A percentile compares a stretch with the other conserved stretches of the same genome.
These are phyloP conservation scores for Trematomus loennbergii DNA, from an alignment of 2,113 vertebrate genomes.

Conservation along the genomic window DNA sequence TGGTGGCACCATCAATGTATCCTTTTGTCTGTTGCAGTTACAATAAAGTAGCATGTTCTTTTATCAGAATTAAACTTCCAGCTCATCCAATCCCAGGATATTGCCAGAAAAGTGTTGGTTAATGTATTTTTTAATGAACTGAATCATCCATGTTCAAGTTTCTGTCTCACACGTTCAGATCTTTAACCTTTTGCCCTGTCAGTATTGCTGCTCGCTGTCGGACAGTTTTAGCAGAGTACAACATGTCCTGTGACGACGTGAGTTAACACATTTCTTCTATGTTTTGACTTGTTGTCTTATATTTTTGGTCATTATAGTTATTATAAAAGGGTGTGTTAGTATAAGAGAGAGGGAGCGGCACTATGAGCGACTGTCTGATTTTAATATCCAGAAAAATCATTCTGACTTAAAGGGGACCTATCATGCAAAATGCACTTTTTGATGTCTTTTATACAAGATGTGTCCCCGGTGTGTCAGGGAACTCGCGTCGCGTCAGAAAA, in stretches of 20 bases:
- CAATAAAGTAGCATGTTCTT: background rate
- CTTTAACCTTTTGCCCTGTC: constrained; percentile 82
- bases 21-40: constrained; percentile 80
- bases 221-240: constrained; percentile 98
- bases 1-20: constrained; percentile 99
- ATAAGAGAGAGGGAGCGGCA: too few species aligned
- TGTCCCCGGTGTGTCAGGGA: too few species aligned
- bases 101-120: background rate
- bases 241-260: constrained; percentile 99
- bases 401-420: too few species aligned
- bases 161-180: constrained; percentile 32
- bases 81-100: background rate
- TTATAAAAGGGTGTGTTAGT: too few species aligned
- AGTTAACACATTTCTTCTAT: constrained; percentile 72
- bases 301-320: too few species aligned
- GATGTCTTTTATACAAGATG: too few species aligned
- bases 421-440: too few species aligned
- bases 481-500: too few species aligned
- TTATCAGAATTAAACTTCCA: background rate
- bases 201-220: constrained; percentile 98
- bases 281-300: background rate
- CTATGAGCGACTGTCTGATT: too few species aligned
- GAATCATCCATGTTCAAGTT: background rate
- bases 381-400: too few species aligned
- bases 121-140: too few species aligned